phyloP scores from a whole-genome alignment of 2,797 vertebrate genomes.

The Eulemur mongoz region DNA sequence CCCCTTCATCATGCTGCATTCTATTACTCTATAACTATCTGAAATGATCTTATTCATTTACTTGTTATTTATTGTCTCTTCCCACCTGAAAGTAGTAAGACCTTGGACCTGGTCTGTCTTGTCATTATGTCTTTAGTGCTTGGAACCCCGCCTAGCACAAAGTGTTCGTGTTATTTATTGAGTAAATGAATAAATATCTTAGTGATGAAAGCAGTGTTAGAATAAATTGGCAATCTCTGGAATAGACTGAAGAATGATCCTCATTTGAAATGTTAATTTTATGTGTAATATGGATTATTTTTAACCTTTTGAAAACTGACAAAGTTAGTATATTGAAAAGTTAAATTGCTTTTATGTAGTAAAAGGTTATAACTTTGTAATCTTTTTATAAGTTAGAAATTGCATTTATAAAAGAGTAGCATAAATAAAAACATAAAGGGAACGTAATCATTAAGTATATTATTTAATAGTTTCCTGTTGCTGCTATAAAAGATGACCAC shows the following conservation, averaged over 20 bases:
- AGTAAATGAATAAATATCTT: background rate
- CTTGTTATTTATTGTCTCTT: background rate
- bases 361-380: background rate
- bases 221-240: background rate
- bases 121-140: background rate
- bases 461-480: background rate
- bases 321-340: background rate
- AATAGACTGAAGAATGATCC: background rate
- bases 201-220: background rate
- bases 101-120: background rate
- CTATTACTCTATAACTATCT: background rate
- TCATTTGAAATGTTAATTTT: slow-evolving; percentile 38
- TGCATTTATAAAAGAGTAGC: background rate
- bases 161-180: background rate
- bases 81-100: background rate
- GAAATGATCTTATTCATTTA: background rate
- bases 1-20: background rate
- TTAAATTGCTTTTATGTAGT: slow-evolving; percentile 5
- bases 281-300: background rate
- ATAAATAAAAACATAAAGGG: background rate
- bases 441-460: background rate
- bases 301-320: background rate
- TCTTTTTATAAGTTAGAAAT: background rate
- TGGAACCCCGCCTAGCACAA: background rate
- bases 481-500: background rate